These are phyloP conservation scores for Solenopsis fugax DNA, from an alignment of 1,140 invertebrate species.

Conservation along the genomic window DNA sequence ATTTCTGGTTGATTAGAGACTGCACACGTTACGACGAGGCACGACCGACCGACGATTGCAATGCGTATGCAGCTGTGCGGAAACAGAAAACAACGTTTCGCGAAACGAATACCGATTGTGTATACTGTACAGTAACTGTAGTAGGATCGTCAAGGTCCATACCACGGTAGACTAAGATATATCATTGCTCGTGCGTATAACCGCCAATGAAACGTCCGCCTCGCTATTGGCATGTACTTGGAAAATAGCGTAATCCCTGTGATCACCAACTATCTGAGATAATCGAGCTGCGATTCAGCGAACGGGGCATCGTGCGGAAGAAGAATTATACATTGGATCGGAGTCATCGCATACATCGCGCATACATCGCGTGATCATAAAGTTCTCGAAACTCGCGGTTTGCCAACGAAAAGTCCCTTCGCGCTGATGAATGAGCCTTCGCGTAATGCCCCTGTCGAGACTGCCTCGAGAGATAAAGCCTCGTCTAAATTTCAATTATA, in stretches of 20 bases:
- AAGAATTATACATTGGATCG: not conserved
- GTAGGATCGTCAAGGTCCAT: not conserved
- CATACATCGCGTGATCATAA: constrained; percentile 7
- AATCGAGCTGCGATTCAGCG: not conserved
- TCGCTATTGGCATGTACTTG: constrained; percentile 24
- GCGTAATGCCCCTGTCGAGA: not conserved
- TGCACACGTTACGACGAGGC: not conserved
- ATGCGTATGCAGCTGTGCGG: not conserved
- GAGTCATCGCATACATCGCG: constrained; percentile 10
- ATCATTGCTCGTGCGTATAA: constrained; percentile 22
- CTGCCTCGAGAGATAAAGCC: not conserved
- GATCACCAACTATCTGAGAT: constrained; percentile 1
- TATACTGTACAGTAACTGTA: too few relatives aligned
- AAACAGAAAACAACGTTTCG: constrained; percentile 10
- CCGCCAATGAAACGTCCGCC: constrained; percentile 22
- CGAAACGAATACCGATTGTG: constrained; percentile 29
- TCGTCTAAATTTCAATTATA: constrained; percentile 18
- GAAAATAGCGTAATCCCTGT: constrained; percentile 49
- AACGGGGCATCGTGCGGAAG: not conserved
- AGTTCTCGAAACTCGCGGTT: not conserved
- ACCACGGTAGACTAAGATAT: not conserved
- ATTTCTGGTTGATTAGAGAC: constrained; percentile 39
- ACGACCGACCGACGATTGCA: not conserved
- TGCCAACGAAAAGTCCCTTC: not conserved
- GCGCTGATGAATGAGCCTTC: constrained; percentile 9